Conservation (phyloP, 2,113 vertebrate species). For the Gambusia affinis region DNA sequence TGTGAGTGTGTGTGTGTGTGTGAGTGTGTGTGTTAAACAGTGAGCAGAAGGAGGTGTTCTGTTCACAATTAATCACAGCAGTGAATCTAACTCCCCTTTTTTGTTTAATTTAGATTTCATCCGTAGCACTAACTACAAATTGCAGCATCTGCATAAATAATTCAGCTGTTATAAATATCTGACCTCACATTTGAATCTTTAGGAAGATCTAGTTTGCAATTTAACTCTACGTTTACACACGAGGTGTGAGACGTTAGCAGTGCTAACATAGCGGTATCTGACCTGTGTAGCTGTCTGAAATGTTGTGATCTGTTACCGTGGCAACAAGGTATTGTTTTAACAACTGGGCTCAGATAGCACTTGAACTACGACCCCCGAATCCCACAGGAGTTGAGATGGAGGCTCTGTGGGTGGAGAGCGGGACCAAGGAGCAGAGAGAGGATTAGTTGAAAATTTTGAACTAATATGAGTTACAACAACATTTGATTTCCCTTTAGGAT, state of each 20-base stretch:
- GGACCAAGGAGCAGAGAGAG: no score
- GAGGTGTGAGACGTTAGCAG: background rate
- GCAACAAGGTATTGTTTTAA: no score
- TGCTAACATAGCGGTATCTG: background rate
- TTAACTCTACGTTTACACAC: background rate
- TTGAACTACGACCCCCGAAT: no score
- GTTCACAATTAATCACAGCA: slow-evolving; percentile 53
- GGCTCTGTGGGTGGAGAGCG: no score
- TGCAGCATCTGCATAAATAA: background rate
- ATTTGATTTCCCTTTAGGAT: no score
- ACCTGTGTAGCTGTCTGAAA: background rate
- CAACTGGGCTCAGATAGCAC: no score
- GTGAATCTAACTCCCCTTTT: slow-evolving; percentile 43
- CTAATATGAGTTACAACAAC: no score
- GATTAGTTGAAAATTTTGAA: no score
- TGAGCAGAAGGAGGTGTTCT: slow-evolving; percentile 42
- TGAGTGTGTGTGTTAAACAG: background rate
- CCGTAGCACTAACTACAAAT: slow-evolving; percentile 36
- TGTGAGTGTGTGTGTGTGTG: background rate
- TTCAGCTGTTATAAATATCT: slow-evolving; percentile 35
- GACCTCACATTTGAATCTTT: slow-evolving; percentile 8
- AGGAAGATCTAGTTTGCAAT: background rate
- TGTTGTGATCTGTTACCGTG: no score
- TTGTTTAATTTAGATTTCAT: slow-evolving; percentile 55
- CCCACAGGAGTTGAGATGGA: no score